Base-by-base conservation (phyloP, 2,113 vertebrate genomes). In the Myodes glareolus region DNA sequence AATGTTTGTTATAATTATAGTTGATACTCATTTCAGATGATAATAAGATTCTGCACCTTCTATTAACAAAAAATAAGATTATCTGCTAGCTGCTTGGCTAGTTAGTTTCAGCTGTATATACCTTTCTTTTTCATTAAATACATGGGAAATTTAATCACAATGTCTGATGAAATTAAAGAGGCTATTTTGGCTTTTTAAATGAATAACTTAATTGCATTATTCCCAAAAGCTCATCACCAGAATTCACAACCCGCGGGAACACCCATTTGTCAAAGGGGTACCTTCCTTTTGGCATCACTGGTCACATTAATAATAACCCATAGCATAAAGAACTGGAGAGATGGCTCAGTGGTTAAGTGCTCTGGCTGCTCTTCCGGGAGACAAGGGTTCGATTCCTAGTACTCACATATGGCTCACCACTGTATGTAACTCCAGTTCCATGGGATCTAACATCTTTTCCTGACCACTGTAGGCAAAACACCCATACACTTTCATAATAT, bases 51-150 rank as follows among this genome's bases (percentile, higher is more conserved):
- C 97, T 86, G 91, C 63, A 95, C 58, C 92, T 97, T 72, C 89
- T 97, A 95, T 86, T 97, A 97, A 96, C 96, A 95, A 98, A 97
- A 98, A 96, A 97, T 91, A 94, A 96, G 97, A 97, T 97, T 97
- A 97, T 70, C 94, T 87, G 45, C 81, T 96, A 96, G 96, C 94
- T 94, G 65, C 92, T 25, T 39, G 67, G 45, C 85, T 81, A 96
- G 92, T 96, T 97, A 76, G 58, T 96, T 96, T 96, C 96, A 96
- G 90, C 95, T 96, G 70, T 76, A 97, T 96, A 97, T 94, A 98
- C 73, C 92, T 97, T 97, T 94, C 95, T 97, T 97, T 98, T 97
- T 97, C 94, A 96, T 97, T 98, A 97, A 97, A 85, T 96, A 77
- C 85, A 91, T 94, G 36, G n/a, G 7, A 94, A 97, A 96, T 97